Conservation (phyloP, 1,140 invertebrate genomes). For the Oreohelix idahoensis region DNA sequence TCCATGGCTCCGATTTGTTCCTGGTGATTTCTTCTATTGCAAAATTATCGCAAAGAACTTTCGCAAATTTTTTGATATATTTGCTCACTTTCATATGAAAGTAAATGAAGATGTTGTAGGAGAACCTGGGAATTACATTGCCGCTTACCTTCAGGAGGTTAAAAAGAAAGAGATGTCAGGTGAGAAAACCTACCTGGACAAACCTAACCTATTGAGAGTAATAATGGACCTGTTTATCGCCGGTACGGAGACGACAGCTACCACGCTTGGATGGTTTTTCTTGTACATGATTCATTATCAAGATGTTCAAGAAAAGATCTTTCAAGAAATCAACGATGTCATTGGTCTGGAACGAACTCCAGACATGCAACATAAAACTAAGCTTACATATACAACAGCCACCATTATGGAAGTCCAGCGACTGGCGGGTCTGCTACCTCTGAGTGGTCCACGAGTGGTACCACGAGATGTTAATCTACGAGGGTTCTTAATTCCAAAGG, state of each 20-base stretch:
- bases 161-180: neutral
- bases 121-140: neutral
- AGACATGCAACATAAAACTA: constrained; percentile 39
- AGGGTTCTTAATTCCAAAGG: constrained; percentile 67
- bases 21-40: neutral
- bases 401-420: constrained; percentile 54
- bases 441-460: constrained; percentile 63
- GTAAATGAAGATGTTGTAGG: neutral
- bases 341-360: constrained; percentile 36
- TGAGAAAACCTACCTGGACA: constrained; percentile 7
- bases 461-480: constrained; percentile 54
- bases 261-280: constrained; percentile 88
- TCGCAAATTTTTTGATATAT: constrained; percentile 3
- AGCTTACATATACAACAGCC: constrained; percentile 51
- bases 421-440: constrained; percentile 56
- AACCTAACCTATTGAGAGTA: constrained; percentile 38
- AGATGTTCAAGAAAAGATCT: constrained; percentile 83
- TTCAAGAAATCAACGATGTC: constrained; percentile 85
- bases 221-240: constrained; percentile 86
- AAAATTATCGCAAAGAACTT: neutral
- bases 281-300: constrained; percentile 85
- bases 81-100: neutral
- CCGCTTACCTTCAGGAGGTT: neutral
- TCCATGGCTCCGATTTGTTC: neutral
- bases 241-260: constrained; percentile 89